Evolutionary conservation across 2,797 vertebrate species (phyloP).

Genomic region (Rhinella marina): DNA sequence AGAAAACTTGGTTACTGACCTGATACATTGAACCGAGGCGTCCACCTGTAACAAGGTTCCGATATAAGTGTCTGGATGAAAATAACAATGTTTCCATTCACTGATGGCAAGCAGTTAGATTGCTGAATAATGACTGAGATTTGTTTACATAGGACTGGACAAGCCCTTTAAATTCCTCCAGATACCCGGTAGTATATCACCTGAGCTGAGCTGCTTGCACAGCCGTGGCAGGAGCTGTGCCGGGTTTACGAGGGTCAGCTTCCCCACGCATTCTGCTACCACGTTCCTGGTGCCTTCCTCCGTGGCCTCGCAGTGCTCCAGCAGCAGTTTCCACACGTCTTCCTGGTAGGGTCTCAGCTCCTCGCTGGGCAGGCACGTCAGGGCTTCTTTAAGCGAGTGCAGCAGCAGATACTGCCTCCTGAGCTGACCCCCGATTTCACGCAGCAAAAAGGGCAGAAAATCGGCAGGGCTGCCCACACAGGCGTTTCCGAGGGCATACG

Average conservation of each 20-base stretch:
- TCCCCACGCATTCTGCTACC: conserved; percentile 92
- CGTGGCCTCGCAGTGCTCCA: conserved; percentile 84
- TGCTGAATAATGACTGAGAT: too few relatives aligned
- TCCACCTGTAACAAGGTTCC: too few relatives aligned
- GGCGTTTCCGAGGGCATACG: conserved; percentile 86
- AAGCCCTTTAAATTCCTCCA: too few relatives aligned
- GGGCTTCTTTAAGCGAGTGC: conserved; percentile 90
- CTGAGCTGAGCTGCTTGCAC: conserved; percentile 84
- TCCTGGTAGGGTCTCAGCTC: conserved; percentile 83
- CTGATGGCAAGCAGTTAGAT: too few relatives aligned
- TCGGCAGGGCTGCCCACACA: conserved; percentile 84
- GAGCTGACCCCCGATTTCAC: conserved; percentile 86
- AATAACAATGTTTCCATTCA: too few relatives aligned
- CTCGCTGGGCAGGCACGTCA: conserved; percentile 80
- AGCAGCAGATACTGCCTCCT: conserved; percentile 91
- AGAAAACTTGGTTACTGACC: too few relatives aligned
- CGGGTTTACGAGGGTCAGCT: conserved; percentile 85
- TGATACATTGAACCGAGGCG: too few relatives aligned
- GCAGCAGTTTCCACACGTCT: conserved; percentile 89
- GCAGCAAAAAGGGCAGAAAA: conserved; percentile 88
- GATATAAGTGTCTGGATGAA: too few relatives aligned
- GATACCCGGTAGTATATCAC: conserved; percentile 69
- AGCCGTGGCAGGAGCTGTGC: conserved; percentile 83
- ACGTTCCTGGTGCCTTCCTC: conserved; percentile 93
- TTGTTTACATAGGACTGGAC: too few relatives aligned